These are phyloP conservation scores for Reinhardtius hippoglossoides DNA, from an alignment of 2,113 vertebrate species.

Conservation along the genomic window DNA sequence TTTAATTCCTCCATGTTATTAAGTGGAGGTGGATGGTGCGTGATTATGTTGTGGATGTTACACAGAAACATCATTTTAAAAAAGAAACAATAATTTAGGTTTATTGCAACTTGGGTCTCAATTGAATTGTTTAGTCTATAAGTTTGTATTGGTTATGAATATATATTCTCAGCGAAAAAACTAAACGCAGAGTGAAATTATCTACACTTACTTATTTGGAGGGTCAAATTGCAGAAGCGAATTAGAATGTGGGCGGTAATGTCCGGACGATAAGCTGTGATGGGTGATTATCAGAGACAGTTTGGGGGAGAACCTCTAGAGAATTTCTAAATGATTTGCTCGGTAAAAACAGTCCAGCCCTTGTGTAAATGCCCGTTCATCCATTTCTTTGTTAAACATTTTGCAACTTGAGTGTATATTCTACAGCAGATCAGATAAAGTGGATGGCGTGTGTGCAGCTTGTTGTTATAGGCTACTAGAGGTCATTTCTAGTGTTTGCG, in stretches of 20 bases:
- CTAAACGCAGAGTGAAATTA: neutral
- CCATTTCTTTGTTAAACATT: too few species aligned
- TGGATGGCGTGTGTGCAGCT: too few species aligned
- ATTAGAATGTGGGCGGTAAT: neutral
- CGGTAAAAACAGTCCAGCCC: too few species aligned
- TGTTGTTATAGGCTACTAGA: too few species aligned
- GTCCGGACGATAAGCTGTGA: too few species aligned
- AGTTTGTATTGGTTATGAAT: neutral
- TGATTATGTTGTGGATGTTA: neutral
- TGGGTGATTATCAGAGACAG: too few species aligned
- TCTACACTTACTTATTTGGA: neutral
- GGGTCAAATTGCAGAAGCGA: neutral
- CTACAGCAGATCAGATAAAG: too few species aligned
- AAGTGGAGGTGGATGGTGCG: neutral
- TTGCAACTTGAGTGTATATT: too few species aligned
- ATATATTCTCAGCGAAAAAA: too few species aligned
- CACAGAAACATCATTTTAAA: neutral
- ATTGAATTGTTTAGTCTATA: neutral
- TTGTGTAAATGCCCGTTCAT: neutral
- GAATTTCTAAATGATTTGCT: neutral
- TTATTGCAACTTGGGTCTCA: neutral
- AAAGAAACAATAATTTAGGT: neutral
- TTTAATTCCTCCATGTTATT: constrained; percentile 9
- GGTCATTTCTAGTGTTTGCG: too few species aligned
- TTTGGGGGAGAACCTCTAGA: too few species aligned